Evolutionary conservation across 2,113 vertebrate species (phyloP).

Genomic region (Dolichotis patagonum): DNA sequence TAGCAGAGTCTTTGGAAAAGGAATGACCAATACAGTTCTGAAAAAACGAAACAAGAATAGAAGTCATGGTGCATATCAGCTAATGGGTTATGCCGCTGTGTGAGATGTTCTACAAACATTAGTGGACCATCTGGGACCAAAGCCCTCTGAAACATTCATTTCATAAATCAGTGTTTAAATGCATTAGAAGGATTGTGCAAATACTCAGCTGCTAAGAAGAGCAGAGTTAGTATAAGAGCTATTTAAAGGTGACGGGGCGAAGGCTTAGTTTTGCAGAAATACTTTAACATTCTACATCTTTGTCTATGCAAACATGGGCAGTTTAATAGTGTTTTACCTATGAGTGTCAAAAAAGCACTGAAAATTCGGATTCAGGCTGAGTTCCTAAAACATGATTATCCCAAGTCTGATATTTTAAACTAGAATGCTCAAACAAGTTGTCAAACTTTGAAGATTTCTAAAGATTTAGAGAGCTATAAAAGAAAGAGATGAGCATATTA

Average conservation of each 20-base stretch:
- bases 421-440: constrained; percentile 12
- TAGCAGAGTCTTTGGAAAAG: neutral
- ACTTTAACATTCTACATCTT: neutral
- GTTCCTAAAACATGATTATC: neutral
- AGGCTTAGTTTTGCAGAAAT: neutral
- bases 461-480: neutral
- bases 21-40: neutral
- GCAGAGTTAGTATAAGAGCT: neutral
- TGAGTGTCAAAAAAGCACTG: neutral
- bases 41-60: neutral
- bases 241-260: neutral
- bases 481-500: constrained; percentile 1
- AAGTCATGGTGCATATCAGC: neutral
- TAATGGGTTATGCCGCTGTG: neutral
- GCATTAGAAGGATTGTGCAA: neutral
- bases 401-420: neutral
- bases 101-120: neutral
- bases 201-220: neutral
- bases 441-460: constrained; percentile 15
- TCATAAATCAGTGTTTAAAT: neutral
- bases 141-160: neutral
- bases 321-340: neutral
- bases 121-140: neutral
- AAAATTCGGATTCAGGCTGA: neutral
- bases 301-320: neutral